phyloP scores from a whole-genome alignment of 2,888 invertebrate species.

The Ferrisia virgata region DNA sequence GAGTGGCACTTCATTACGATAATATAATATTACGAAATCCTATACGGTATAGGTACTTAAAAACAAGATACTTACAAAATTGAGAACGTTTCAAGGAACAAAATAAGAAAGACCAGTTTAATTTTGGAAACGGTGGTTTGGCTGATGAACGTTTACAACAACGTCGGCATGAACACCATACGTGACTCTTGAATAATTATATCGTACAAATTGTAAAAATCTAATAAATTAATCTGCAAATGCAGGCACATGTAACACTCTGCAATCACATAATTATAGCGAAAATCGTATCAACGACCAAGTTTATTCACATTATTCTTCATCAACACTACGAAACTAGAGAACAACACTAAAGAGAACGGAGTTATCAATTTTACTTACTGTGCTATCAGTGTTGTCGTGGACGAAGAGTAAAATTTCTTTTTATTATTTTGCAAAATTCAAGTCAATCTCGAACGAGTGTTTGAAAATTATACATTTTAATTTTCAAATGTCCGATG shows the following conservation, averaged over 20 bases:
- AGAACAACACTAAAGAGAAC: background rate
- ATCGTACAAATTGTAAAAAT: background rate
- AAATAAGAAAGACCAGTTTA: too few relatives aligned
- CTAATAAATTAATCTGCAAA: background rate
- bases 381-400: background rate
- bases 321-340: background rate
- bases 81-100: background rate
- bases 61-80: background rate
- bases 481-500: background rate
- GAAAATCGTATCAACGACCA: background rate
- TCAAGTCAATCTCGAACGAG: too few relatives aligned
- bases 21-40: too few relatives aligned
- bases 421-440: background rate
- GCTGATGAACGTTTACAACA: background rate
- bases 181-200: background rate
- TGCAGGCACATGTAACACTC: background rate
- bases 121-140: background rate
- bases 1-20: too few relatives aligned
- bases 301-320: background rate
- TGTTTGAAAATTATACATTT: background rate
- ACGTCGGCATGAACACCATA: background rate
- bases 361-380: background rate
- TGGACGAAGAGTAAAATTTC: background rate
- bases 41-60: background rate
- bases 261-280: background rate